Percentiles rank a stretch among this genome's conserved stretches.
Conservation (phyloP, 2,888 invertebrate species). For the Galeruca laticollis region DNA sequence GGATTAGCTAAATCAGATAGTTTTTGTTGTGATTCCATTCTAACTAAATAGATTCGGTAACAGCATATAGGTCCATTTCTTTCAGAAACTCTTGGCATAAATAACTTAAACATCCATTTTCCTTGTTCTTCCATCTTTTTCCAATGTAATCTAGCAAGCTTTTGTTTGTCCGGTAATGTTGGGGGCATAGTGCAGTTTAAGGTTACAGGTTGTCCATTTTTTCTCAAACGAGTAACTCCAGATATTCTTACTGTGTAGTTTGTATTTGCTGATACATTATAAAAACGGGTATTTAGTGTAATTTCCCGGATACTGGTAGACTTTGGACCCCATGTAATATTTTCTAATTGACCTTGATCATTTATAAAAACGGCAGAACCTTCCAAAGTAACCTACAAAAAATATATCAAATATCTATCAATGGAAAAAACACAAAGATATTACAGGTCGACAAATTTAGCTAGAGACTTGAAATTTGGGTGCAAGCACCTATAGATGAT, state of each 20-base stretch:
- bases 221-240: constrained; percentile 81
- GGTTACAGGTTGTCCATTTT: constrained; percentile 76
- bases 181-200: constrained; percentile 78
- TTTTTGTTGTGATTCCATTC: constrained; percentile 74
- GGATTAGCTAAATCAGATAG: constrained; percentile 78
- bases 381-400: constrained; percentile 59
- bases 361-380: constrained; percentile 71
- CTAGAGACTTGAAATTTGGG: no score
- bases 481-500: no score
- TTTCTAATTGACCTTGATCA: constrained; percentile 67
- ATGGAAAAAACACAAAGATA: no score
- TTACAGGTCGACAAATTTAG: no score
- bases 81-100: constrained; percentile 82
- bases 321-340: constrained; percentile 73
- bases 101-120: constrained; percentile 80
- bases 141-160: constrained; percentile 73
- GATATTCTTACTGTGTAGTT: constrained; percentile 84
- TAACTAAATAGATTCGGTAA: constrained; percentile 84
- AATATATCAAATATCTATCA: not conserved
- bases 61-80: constrained; percentile 91
- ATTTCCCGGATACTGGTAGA: constrained; percentile 71
- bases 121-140: constrained; percentile 74
- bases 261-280: constrained; percentile 84
- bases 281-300: constrained; percentile 70
- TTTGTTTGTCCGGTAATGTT: constrained; percentile 77